Base-by-base conservation (phyloP, 2,888 invertebrate species). In the Nebria brevicollis region DNA sequence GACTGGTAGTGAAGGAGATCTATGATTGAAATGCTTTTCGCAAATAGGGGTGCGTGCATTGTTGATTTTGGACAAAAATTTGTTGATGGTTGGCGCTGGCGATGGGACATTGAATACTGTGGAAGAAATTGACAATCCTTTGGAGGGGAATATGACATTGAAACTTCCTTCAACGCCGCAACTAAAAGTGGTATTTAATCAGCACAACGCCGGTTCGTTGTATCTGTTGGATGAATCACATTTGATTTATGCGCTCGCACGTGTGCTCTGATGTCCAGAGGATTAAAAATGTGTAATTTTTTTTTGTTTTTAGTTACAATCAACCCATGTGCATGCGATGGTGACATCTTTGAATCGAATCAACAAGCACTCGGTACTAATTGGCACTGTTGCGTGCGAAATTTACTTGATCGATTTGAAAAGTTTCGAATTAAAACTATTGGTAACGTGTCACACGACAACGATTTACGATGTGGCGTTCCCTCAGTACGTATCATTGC, bases 381-480 rank as follows among this genome's bases (percentile, higher is more conserved):
- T 94, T 1, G 97, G 95, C 0, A 97, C 97, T 0, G 90, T 91
- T 3, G 90, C 91, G 84, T 95, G 95, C 85, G 96, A 97, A 90
- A 95, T 98, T 82, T 97, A 95, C 89, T 91, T 92, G 74, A 92
- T 97, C 74, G 92, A 93, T 85, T 88, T 95, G 54, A 89, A 90
- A 15, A 92, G 93, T 20, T 95, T 97, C 87, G 89, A 91, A 5
- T 90, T 93, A 1, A 92, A 93, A 74, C 90, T 97, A 26, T 89
- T 95, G 0, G 92, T 95, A 82, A 97, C 97, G 0, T 96, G 97
- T 85, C 97, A 98, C 86, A 93, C 93, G 1, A 92, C 93, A 64
- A 91, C 94, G 0, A 94, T 98, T 84, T 95, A 95, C 86, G 94
- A 94, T 85, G 90, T 98, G 66, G 93, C 93, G 0, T 98, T 98